phyloP scores from a whole-genome alignment of 2,888 invertebrate species.

The Slavum lentiscoides region DNA sequence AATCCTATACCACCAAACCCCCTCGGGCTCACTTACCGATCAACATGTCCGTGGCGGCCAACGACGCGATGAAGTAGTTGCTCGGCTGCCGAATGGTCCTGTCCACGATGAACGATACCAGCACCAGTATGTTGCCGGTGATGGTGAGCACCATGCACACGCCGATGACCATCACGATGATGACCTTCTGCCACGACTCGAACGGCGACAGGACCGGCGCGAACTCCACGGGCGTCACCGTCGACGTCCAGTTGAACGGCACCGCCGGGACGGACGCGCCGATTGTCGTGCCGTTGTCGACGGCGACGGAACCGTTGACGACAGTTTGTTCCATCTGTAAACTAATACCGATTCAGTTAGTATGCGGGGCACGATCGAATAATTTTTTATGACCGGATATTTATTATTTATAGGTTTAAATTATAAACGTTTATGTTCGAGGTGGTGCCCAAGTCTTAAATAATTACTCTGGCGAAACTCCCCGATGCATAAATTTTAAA shows the following conservation, averaged over 20 bases:
- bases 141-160: constrained; percentile 90
- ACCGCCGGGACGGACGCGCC: not conserved
- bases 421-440: no score
- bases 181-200: constrained; percentile 84
- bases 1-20: no score
- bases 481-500: no score
- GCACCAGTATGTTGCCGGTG: constrained; percentile 92
- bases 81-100: constrained; percentile 93
- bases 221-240: constrained; percentile 56
- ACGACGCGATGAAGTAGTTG: constrained; percentile 98
- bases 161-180: constrained; percentile 84
- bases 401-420: no score
- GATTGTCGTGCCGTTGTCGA: constrained; percentile 24
- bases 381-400: no score
- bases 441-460: no score
- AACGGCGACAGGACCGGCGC: constrained; percentile 77
- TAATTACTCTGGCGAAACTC: no score
- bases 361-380: no score
- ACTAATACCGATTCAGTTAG: not conserved
- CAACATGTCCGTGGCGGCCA: constrained; percentile 94
- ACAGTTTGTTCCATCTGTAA: constrained; percentile 37
- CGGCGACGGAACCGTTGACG: constrained; percentile 11
- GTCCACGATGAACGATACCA: constrained; percentile 93
- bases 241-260: constrained; percentile 25
- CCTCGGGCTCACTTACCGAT: constrained; percentile 71